Evolutionary conservation across 2,797 vertebrate species (phyloP), one percentile per base, ranked within the genome.

Genomic region (Cephalopachus bancanus): DNA sequence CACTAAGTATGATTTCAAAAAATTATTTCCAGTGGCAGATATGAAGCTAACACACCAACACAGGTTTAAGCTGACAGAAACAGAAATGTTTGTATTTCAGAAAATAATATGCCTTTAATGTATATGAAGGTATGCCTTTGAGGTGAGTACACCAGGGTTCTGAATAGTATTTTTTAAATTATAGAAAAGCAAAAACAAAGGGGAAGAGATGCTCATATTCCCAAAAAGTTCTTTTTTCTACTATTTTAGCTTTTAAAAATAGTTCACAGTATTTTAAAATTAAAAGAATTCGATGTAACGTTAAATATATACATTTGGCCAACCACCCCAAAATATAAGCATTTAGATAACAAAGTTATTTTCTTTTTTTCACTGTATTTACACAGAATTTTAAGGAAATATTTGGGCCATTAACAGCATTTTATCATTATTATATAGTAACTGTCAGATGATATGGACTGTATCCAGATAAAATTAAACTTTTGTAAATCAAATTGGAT

Each of bases 381-480:
- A 87, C 24, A 79, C 2, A 60, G 81, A 92, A 89, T 79, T 86
- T 79, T 67, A 79, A 74, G 30, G 19, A 92, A 93, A 83, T 74
- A 95, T 57, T 83, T 95, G 51, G 72, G 62, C 24, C 8, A 20
- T 20, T 85, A 74, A 83, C n/a, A 89, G 33, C 67, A 89, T 83
- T 95, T 92, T 94, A 91, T 65, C 51, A 84, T 60, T 78, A 79
- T 75, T 78, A 72, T 57, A 64, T 11, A 87, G 92, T 91, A 89
- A 85, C 5, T 78, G 26, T 86, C 81, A 91, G 59, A 24, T 88
- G 85, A 93, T 96, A 91, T 59, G 28, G 53, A 96, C n/a, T 71
- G 14, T 59, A 95, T 80, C 69, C 15, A 92, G 78, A 86, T 85
- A 96, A 94, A 96, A 95, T 86, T 86, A 85, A 96, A 93, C 37